phyloP scores from a whole-genome alignment of 2,113 vertebrate species.

The Brevimyrus niger region DNA sequence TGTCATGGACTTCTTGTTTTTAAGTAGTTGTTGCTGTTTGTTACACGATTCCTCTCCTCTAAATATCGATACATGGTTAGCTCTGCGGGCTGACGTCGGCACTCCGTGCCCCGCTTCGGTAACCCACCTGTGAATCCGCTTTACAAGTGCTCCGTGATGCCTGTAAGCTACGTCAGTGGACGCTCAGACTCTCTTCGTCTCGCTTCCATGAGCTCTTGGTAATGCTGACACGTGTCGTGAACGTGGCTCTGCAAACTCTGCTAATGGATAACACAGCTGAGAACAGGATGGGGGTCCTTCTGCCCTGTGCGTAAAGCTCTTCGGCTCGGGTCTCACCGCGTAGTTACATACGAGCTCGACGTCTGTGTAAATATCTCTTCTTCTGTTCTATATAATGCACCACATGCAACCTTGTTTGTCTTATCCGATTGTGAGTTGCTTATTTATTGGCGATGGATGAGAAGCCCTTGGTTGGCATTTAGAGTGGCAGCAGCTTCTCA shows the following conservation, averaged over 20 bases:
- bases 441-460: slow-evolving; percentile 13
- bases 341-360: neutral
- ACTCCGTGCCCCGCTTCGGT: neutral
- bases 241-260: neutral
- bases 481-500: neutral
- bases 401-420: neutral
- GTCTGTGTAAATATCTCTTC: slow-evolving; percentile 11
- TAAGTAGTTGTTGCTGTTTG: neutral
- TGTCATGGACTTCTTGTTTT: neutral
- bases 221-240: neutral
- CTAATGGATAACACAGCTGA: neutral
- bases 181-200: neutral
- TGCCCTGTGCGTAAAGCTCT: neutral
- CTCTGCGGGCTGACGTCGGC: neutral
- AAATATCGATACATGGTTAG: neutral
- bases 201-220: slow-evolving; percentile 16
- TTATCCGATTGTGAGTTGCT: slow-evolving; percentile 8
- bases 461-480: neutral
- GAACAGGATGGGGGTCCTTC: neutral
- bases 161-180: slow-evolving; percentile 4
- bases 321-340: neutral
- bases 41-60: neutral
- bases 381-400: slow-evolving; percentile 12
- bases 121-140: neutral
- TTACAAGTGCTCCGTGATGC: neutral